Conservation (phyloP, 2,888 invertebrate species). For the Thereva nobilitata region DNA sequence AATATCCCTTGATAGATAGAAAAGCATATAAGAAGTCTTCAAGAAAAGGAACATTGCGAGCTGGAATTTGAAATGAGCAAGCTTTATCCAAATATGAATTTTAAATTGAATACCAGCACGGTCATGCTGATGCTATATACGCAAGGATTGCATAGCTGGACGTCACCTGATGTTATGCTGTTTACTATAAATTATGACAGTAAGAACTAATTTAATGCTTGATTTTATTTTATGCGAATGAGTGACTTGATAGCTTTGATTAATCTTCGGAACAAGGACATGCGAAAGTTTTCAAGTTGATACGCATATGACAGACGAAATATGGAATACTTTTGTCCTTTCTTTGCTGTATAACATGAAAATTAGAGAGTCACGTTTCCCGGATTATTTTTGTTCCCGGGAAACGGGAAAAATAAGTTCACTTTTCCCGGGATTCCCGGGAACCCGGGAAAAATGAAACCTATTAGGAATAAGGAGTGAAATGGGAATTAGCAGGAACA, state of each 20-base stretch:
- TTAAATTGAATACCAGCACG: conserved; percentile 33
- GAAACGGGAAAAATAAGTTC: no score
- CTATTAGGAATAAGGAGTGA: no score
- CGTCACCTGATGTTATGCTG: conserved; percentile 34
- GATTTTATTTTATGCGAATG: conserved; percentile 32
- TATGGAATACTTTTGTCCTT: no score
- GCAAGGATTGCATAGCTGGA: conserved; percentile 13
- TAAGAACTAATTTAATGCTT: conserved; percentile 35
- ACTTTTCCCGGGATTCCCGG: no score
- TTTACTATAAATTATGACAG: conserved; percentile 39
- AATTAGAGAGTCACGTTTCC: no score
- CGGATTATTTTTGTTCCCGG: no score
- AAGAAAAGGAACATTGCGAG: conserved; percentile 18
- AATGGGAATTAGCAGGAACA: no score
- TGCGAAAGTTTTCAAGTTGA: conserved; percentile 1
- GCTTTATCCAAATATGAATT: conserved; percentile 41
- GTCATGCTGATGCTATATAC: conserved; percentile 1
- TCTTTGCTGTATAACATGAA: no score
- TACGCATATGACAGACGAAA: no score
- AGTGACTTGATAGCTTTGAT: conserved; percentile 39
- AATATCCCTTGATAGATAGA: conserved; percentile 13
- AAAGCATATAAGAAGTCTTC: conserved; percentile 22
- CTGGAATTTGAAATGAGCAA: conserved; percentile 40
- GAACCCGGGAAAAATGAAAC: no score
- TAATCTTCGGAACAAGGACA: conserved; percentile 38